Percentiles rank a stretch among this genome's conserved stretches.
These are phyloP conservation scores for Condylura cristata DNA, from an alignment of 2,113 vertebrate species.

Conservation along the genomic window DNA sequence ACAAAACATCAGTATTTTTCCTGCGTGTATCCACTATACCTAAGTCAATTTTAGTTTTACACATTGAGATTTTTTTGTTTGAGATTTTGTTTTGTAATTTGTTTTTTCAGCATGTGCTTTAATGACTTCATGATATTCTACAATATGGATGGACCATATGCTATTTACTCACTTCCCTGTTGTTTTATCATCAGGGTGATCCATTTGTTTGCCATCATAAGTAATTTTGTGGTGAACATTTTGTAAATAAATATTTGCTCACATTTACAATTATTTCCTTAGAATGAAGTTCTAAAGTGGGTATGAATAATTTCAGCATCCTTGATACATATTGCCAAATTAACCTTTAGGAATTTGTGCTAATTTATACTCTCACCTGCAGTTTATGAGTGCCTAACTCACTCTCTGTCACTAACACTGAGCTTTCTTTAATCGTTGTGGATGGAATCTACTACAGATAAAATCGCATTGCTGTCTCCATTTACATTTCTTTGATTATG, in stretches of 20 bases:
- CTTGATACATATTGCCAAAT: slow-evolving; percentile 35
- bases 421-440: slow-evolving; percentile 28
- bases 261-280: slow-evolving; percentile 57
- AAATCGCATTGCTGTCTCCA: neutral
- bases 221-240: slow-evolving; percentile 38
- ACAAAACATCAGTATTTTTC: neutral
- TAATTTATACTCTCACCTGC: slow-evolving; percentile 28
- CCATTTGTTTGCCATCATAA: slow-evolving; percentile 48
- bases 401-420: neutral
- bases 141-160: slow-evolving; percentile 5
- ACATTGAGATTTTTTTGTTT: neutral
- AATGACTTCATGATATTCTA: neutral
- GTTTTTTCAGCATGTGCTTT: neutral
- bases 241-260: slow-evolving; percentile 68
- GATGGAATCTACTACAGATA: neutral
- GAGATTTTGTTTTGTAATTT: neutral
- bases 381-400: neutral
- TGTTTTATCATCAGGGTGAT: slow-evolving; percentile 40
- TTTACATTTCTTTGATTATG: slow-evolving; percentile 45
- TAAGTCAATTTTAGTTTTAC: neutral
- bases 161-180: slow-evolving; percentile 25
- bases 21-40: neutral
- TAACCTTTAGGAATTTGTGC: slow-evolving; percentile 39
- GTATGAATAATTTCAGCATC: slow-evolving; percentile 40
- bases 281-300: slow-evolving; percentile 54